These are phyloP conservation scores for Micropoecilia bifurca DNA, from an alignment of 2,797 vertebrate species.

Conservation along the genomic window DNA sequence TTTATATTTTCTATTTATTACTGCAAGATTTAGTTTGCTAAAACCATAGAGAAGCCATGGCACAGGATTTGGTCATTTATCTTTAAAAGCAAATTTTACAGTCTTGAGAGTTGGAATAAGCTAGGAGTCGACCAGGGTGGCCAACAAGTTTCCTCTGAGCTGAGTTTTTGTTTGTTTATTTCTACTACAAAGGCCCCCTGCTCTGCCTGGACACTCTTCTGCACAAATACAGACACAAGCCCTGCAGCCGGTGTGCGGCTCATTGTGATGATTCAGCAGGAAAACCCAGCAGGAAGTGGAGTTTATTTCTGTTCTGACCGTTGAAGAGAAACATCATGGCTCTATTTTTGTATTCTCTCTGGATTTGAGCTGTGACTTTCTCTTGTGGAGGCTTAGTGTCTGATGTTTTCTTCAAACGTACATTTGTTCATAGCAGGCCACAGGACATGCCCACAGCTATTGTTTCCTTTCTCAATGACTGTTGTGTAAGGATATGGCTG, in stretches of 20 bases:
- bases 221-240: neutral
- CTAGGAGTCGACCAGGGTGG: neutral
- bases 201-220: neutral
- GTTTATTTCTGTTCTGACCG: constrained; percentile 4
- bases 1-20: neutral
- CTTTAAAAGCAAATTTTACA: neutral
- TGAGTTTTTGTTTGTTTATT: neutral
- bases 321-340: neutral
- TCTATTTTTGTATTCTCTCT: neutral
- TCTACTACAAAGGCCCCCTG: neutral
- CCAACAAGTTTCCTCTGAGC: neutral
- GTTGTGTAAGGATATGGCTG: neutral
- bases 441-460: neutral
- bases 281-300: constrained; percentile 30
- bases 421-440: neutral
- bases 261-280: neutral
- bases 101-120: neutral
- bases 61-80: neutral
- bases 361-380: neutral
- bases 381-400: neutral
- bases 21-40: neutral
- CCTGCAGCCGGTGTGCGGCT: neutral
- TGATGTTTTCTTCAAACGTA: neutral
- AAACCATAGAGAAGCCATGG: neutral
- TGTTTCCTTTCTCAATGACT: neutral